These are phyloP conservation scores for Apamea sordens DNA, from an alignment of 2,888 invertebrate genomes.

Conservation along the genomic window DNA sequence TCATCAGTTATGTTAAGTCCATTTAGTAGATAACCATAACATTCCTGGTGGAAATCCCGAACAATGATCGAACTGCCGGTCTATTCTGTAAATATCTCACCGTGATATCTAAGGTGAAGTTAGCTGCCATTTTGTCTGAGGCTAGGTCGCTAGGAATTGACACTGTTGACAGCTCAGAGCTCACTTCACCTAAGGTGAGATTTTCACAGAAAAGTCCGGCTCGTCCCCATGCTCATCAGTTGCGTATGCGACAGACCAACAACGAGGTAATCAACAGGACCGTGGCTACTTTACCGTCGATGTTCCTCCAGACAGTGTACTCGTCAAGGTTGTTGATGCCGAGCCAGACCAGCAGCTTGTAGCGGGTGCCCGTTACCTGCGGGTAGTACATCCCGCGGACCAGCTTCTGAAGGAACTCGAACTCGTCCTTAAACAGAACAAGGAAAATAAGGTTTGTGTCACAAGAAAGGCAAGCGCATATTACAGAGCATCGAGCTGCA, in stretches of 20 bases:
- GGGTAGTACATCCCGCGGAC: slow-evolving; percentile 80
- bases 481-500: background rate
- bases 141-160: background rate
- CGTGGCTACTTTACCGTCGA: slow-evolving; percentile 69
- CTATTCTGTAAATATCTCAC: background rate
- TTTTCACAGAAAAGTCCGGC: background rate
- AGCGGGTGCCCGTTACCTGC: slow-evolving; percentile 69
- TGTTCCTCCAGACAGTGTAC: slow-evolving; percentile 77
- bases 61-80: background rate
- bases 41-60: background rate
- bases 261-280: background rate
- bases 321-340: slow-evolving; percentile 80
- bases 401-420: slow-evolving; percentile 77
- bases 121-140: background rate
- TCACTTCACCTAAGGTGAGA: background rate
- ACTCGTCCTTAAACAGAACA: slow-evolving; percentile 78
- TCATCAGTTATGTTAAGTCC: background rate
- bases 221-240: background rate
- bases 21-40: background rate
- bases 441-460: background rate
- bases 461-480: background rate
- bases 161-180: background rate
- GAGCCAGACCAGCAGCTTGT: slow-evolving; percentile 80
- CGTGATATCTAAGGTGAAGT: background rate
- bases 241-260: background rate